Base-by-base conservation (phyloP, 2,797 vertebrate genomes). In the Lutjanus campechanus region DNA sequence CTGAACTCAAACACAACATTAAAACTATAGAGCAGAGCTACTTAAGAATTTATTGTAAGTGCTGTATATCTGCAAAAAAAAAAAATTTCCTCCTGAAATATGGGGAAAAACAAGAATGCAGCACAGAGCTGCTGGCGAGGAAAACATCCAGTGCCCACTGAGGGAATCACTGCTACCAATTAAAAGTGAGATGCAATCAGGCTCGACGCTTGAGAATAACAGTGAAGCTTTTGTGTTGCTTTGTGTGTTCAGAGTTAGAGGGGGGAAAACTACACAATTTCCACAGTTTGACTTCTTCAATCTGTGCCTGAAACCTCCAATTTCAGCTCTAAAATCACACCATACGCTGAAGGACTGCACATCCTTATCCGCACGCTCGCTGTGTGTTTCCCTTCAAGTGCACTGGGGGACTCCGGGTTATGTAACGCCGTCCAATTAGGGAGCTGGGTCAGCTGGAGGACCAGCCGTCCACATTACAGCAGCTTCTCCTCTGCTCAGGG, bases 381-480 rank as follows among this genome's bases (percentile, higher is more conserved):
- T 58, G 41, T 77, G 41, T 77, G 69, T 71, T 81, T 71, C 77
- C 53, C 81, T 80, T 60, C 62, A 60, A 84, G 78, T 79, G 80
- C 81, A 76, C 59, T 16, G 63, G 77, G 78, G 50, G 81, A 75
- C 83, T 77, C 81, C 73, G 1, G 63, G 67, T 89, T 89, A 89
- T 76, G 83, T 88, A 87, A 91, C 29, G 9, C 12, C 46, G n/a
- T 47, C 91, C 76, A 89, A 86, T 92, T 90, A 87, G 76, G 71
- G 80, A 85, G 79, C 67, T 49, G 64, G 79, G 86, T 90, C 81
- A 82, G 77, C 74, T 68, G 69, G 77, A 88, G 76, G 82, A 92
- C 29, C 86, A 40, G 67, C 55, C 68, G 51, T 85, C 68, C 80
- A 43, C 51, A 65, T 2, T 36, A 69, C 63, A 71, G 83, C 73